Base-by-base conservation (phyloP, 2,797 vertebrate species). In the Halcyon leucocephala region DNA sequence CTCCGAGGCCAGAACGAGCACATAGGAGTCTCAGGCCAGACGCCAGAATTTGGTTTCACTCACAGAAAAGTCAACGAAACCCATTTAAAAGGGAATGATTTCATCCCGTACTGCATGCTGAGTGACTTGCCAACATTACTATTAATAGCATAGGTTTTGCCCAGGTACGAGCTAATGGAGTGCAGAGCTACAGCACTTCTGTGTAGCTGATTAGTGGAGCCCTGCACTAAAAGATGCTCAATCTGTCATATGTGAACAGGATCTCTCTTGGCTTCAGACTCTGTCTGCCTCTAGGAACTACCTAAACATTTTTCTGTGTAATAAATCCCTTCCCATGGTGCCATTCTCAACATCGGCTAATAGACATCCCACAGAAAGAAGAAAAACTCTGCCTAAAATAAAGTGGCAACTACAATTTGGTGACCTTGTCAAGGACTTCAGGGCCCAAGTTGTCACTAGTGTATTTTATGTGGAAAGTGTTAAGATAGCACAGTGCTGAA, bases 61-160 rank as follows among this genome's bases (percentile, higher is more conserved):
- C 96, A 92, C 88, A 88, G 92, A 93, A 97, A 97, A 95, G 92
- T 95, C 95, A 97, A 91, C 74, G 1, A 95, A 97, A 96, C 90
- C 71, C 39, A 62, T 95, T 86, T 82, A 10, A 85, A 95, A 86
- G 33, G 58, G 31, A n/a, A 52, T 66, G 79, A 81, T 69, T 78
- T 94, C 73, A 78, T 35, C 52, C 61, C 46, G 44, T 76, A 39
- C 64, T 52, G 69, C 37, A 29, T 3, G 37, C 48, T 7, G 55
- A 41, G 55, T 24, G 58, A 52, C 69, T 88, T 81, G 73, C 55
- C 81, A 85, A 6, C 6, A 0, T 3, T 29, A 7, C 73, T 55
- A 8, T 24, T 80, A 86, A 73, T 44, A 64, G 82, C 41, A 5
- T 8, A 49, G 13, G 8, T 35, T 84, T 69, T 54, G 33, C 42